phyloP scores from a whole-genome alignment of 2,888 invertebrate genomes.

The Eumacrocentrus americanus region DNA sequence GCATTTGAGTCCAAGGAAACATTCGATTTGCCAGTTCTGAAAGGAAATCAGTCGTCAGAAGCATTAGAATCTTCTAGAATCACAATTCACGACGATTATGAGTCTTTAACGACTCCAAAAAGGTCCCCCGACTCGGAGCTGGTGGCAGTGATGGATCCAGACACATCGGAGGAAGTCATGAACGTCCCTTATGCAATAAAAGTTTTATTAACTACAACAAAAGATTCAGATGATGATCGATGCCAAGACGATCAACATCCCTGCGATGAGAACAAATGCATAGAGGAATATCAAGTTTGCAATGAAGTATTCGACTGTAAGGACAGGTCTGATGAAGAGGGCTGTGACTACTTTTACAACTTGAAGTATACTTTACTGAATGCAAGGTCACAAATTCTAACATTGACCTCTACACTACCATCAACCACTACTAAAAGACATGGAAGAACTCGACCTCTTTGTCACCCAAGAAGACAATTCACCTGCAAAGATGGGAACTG shows the following conservation, averaged over 20 bases:
- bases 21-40: not conserved
- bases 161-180: slow-evolving; percentile 4
- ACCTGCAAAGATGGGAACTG: slow-evolving; percentile 65
- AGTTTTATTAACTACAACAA: no score
- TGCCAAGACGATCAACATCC: slow-evolving; percentile 35
- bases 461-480: slow-evolving; percentile 29
- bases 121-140: no score
- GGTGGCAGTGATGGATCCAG: no score
- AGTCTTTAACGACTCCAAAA: no score
- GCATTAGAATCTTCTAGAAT: not conserved
- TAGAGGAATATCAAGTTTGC: slow-evolving; percentile 57
- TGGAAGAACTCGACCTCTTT: slow-evolving; percentile 2
- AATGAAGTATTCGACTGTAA: slow-evolving; percentile 60
- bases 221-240: no score
- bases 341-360: slow-evolving; percentile 59
- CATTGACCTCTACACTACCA: not conserved
- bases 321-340: slow-evolving; percentile 64
- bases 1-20: no score
- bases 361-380: slow-evolving; percentile 24
- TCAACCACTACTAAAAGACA: not conserved
- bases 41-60: not conserved
- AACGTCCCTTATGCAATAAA: not conserved
- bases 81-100: no score
- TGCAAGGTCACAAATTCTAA: not conserved
- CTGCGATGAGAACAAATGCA: slow-evolving; percentile 40